Conservation (phyloP, 2,113 vertebrate species). For the Mirounga angustirostris region DNA sequence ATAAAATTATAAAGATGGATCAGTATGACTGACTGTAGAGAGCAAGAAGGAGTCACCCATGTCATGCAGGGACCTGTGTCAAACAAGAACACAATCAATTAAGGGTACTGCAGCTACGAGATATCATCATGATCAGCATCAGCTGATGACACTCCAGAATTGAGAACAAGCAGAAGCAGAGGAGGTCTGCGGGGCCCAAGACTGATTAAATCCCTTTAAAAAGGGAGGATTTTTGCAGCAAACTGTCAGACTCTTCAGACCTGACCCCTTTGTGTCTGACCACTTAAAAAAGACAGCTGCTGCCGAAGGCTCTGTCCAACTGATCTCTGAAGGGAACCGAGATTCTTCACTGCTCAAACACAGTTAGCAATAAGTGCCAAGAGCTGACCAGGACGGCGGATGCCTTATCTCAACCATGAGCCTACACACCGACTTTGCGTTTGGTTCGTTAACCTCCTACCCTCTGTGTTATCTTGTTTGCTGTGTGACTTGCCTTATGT, state of each 20-base stretch:
- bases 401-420: background rate
- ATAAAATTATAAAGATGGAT: background rate
- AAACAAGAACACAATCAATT: background rate
- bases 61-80: background rate
- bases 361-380: background rate
- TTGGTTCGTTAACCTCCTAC: background rate
- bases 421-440: background rate
- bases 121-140: background rate
- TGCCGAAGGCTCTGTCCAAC: background rate
- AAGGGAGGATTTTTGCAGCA: background rate
- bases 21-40: background rate
- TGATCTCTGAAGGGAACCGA: background rate
- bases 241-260: background rate
- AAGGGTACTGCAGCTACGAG: background rate
- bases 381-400: background rate
- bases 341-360: background rate
- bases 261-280: background rate
- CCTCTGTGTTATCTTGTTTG: background rate
- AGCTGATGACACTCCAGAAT: background rate
- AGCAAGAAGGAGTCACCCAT: background rate
- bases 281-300: background rate
- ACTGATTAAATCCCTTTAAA: background rate
- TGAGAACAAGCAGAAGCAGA: background rate
- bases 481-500: background rate
- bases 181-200: background rate